Evolutionary conservation across 2,797 vertebrate species (phyloP), one percentile per base, ranked within the genome.

Genomic region (Macrochelys suwanniensis): DNA sequence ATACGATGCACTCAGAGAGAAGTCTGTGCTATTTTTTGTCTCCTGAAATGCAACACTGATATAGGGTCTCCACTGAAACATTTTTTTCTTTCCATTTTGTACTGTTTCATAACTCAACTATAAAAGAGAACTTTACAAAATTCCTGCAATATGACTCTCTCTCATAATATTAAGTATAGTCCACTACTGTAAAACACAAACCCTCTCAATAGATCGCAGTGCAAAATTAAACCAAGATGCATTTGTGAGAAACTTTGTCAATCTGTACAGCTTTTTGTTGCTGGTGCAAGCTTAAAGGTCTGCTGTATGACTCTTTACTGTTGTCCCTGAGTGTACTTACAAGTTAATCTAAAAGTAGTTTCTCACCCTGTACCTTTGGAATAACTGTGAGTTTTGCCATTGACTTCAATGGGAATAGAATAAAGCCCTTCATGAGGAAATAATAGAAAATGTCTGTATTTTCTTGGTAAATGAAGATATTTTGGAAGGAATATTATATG

Each of bases 31-130:
- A 2, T 77, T 88, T 88, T 90, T 92, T 80, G 80, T 45, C 59
- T 85, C 42, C 82, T 45, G 15, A 82, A 86, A 15, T 56, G 51
- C 82, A 74, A 1, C 91, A 23, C 65, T 84, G 33, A 74, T 11
- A 83, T 80, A 37, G 21, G 90, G 81, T 11, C 89, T 45, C 86
- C 88, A 25, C 68, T 86, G 77, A 86, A 92, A 59, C 19, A 28
- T 1, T 12, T 13, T 90, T 94, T 95, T 85, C 74, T 37, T 94
- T 95, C 93, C 37, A 54, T 93, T 95, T 94, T 85, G 13, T 10
- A 1, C 25, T 88, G 5, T 92, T 95, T 89, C 50, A 37, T 85
- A 76, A 90, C 45, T n/a, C 17, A 83, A n/a, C 53, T 93, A 1
- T 95, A 74, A 88, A 87, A 84, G 16, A 7, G 7, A 90, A 31